phyloP scores from a whole-genome alignment of 2,888 invertebrate species.

The Eristalinus sepulchralis region DNA sequence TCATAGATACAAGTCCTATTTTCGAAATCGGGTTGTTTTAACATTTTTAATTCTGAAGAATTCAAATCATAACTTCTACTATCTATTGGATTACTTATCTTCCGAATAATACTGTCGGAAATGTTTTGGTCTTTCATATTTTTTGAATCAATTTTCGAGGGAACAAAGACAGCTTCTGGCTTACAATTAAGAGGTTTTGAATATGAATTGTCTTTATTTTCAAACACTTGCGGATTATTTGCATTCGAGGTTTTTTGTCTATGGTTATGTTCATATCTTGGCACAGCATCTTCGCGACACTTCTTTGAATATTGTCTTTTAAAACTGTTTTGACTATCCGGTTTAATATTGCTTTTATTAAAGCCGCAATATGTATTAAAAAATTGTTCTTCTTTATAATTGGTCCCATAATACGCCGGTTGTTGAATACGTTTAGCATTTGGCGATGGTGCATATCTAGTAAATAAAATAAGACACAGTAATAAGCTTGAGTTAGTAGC shows the following conservation, averaged over 20 bases:
- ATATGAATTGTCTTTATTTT: neutral
- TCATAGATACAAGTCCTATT: neutral
- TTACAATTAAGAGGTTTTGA: neutral
- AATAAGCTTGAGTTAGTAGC: neutral
- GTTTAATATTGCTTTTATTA: neutral
- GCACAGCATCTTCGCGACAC: neutral
- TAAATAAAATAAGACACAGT: neutral
- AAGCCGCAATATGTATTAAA: neutral
- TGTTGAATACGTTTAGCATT: neutral
- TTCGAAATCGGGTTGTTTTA: neutral
- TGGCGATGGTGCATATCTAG: neutral
- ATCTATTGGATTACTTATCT: neutral
- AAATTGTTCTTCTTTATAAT: neutral
- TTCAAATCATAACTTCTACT: neutral
- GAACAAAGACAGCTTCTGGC: neutral
- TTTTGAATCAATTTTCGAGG: neutral
- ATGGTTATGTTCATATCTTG: neutral
- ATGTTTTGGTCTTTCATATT: neutral
- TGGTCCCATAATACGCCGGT: neutral
- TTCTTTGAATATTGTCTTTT: neutral
- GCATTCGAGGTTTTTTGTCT: neutral
- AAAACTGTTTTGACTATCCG: neutral
- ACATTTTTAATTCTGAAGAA: neutral
- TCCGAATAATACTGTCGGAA: neutral
- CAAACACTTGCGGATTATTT: neutral